Conservation (phyloP, 2,888 invertebrate genomes). For the Oegoconia quadripuncta region DNA sequence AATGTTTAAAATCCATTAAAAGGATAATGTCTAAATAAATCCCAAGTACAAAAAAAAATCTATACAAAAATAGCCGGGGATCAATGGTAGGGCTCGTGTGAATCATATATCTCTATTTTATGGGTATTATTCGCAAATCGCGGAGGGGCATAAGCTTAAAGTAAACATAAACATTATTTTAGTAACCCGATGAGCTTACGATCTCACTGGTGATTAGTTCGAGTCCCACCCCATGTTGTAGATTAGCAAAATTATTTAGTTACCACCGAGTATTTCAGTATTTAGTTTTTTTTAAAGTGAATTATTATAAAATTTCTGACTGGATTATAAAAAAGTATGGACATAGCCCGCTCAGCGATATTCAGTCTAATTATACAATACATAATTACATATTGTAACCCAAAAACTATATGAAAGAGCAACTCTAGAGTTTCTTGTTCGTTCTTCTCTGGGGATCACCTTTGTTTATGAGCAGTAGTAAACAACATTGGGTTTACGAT, state of each 20-base stretch:
- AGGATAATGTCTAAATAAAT: too few relatives aligned
- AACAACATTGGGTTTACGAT: too few relatives aligned
- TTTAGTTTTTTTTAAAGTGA: neutral
- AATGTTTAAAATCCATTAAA: too few relatives aligned
- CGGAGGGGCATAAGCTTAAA: constrained; percentile 51
- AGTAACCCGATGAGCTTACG: constrained; percentile 73
- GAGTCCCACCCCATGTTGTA: constrained; percentile 42
- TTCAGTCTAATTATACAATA: too few relatives aligned
- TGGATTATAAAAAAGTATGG: too few relatives aligned
- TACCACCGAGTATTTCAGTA: neutral
- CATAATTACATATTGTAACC: too few relatives aligned
- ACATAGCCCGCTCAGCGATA: too few relatives aligned
- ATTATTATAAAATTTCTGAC: neutral
- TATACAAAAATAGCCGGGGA: neutral
- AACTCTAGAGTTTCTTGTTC: too few relatives aligned
- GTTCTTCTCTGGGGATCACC: too few relatives aligned
- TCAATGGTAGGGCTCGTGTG: constrained; percentile 17
- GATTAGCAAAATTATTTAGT: constrained; percentile 10
- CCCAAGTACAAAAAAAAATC: too few relatives aligned
- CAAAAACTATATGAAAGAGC: too few relatives aligned
- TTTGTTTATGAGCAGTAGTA: too few relatives aligned
- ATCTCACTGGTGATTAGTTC: constrained; percentile 63
- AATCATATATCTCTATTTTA: constrained; percentile 45
- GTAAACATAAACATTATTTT: constrained; percentile 76
- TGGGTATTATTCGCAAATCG: constrained; percentile 46